These are phyloP conservation scores for Cephalopachus bancanus DNA, from an alignment of 2,797 vertebrate genomes.

Conservation along the genomic window DNA sequence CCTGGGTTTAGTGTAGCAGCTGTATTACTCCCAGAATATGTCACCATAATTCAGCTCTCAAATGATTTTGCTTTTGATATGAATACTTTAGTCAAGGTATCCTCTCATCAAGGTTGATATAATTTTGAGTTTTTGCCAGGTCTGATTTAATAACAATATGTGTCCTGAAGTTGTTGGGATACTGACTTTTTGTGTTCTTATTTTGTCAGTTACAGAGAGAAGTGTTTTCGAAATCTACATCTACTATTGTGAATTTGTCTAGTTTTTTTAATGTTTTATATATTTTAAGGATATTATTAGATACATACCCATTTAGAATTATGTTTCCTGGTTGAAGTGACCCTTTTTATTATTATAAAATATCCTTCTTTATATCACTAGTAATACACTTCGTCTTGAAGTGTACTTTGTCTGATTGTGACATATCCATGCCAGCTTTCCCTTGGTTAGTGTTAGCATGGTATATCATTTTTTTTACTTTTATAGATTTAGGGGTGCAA, in stretches of 20 bases:
- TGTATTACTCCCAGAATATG: background rate
- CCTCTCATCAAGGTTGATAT: background rate
- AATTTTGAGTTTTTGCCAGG: conserved; percentile 23
- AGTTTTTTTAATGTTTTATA: background rate
- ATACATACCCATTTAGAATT: background rate
- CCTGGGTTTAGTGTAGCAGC: background rate
- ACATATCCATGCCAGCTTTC: background rate
- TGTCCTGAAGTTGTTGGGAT: background rate
- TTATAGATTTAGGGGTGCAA: background rate
- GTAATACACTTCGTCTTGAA: background rate
- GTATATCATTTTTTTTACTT: background rate
- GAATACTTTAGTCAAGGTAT: background rate
- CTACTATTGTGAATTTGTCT: background rate
- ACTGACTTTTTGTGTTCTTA: background rate
- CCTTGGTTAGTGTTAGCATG: background rate
- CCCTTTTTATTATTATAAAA: background rate
- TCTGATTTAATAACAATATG: background rate
- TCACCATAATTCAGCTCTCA: background rate
- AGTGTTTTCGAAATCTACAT: background rate
- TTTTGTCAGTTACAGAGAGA: background rate
- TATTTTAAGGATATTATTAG: background rate
- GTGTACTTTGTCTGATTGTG: background rate
- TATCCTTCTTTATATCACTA: background rate
- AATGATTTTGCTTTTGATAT: background rate
- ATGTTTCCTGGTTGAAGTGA: background rate